These are phyloP conservation scores for Aramus guarauna DNA, from an alignment of 2,113 vertebrate species.

Conservation along the genomic window DNA sequence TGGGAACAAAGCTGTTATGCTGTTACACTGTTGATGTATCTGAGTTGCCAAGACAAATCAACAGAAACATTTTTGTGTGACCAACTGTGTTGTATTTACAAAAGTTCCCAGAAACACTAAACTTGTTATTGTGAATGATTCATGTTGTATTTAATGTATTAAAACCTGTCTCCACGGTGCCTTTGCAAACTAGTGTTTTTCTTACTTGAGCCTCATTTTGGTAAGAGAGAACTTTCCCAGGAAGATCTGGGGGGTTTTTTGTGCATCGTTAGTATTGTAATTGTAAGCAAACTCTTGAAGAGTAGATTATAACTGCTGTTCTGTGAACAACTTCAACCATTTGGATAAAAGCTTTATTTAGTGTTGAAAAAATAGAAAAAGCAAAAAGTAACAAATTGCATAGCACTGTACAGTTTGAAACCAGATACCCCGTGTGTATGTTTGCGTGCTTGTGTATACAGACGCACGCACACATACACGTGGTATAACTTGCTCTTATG, in stretches of 20 bases:
- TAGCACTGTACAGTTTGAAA: conserved; percentile 53
- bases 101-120: conserved; percentile 81
- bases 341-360: conserved; percentile 47
- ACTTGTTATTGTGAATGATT: conserved; percentile 82
- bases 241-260: neutral
- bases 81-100: conserved; percentile 84
- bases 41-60: conserved; percentile 84
- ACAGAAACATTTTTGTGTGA: conserved; percentile 83
- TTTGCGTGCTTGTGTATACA: conserved; percentile 34
- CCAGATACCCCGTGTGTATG: neutral
- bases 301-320: conserved; percentile 77
- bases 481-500: conserved; percentile 20
- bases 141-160: conserved; percentile 78
- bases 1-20: conserved; percentile 83
- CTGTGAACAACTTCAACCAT: conserved; percentile 75
- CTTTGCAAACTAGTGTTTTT: conserved; percentile 75
- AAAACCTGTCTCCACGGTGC: conserved; percentile 80
- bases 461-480: neutral
- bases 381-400: neutral
- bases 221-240: conserved; percentile 59
- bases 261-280: conserved; percentile 49
- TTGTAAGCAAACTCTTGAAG: conserved; percentile 78
- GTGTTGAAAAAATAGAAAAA: neutral
- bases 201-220: conserved; percentile 69
- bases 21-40: conserved; percentile 83